A percentile compares a stretch with the other conserved stretches of the same genome.
These are phyloP conservation scores for Porphyrio hochstetteri DNA, from an alignment of 2,113 vertebrate genomes.

Conservation along the genomic window DNA sequence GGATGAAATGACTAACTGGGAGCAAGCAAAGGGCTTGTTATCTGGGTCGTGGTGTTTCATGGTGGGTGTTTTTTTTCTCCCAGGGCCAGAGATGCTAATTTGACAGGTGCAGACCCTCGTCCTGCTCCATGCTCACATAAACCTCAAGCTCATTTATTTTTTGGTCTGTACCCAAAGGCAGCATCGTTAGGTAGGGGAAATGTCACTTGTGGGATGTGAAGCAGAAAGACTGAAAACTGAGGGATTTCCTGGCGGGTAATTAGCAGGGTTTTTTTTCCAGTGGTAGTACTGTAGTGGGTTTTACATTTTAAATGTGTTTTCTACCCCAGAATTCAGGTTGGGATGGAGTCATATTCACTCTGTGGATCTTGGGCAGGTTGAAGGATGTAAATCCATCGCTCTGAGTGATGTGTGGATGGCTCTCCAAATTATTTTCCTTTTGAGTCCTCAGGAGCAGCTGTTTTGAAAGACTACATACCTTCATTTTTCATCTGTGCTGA, in stretches of 20 bases:
- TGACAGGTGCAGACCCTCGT: background rate
- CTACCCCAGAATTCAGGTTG: background rate
- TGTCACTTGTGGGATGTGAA: background rate
- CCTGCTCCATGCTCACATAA: background rate
- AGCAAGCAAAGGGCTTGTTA: fast-evolving
- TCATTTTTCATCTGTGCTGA: constrained; percentile 8
- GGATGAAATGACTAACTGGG: background rate
- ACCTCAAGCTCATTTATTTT: background rate
- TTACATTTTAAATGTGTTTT: background rate
- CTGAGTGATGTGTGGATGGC: background rate
- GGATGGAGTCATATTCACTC: background rate
- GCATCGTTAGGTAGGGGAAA: background rate
- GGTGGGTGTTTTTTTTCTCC: background rate
- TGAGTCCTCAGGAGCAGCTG: background rate
- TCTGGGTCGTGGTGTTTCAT: fast-evolving
- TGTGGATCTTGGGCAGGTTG: background rate
- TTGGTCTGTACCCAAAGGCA: background rate
- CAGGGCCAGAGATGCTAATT: fast-evolving
- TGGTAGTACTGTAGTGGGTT: background rate
- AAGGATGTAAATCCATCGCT: background rate
- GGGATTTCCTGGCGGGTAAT: background rate
- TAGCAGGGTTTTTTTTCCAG: background rate
- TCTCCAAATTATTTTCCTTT: background rate
- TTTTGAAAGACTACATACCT: background rate
- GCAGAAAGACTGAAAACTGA: background rate